Conservation (phyloP, 1,140 invertebrate species). For the Conus betulinus region DNA sequence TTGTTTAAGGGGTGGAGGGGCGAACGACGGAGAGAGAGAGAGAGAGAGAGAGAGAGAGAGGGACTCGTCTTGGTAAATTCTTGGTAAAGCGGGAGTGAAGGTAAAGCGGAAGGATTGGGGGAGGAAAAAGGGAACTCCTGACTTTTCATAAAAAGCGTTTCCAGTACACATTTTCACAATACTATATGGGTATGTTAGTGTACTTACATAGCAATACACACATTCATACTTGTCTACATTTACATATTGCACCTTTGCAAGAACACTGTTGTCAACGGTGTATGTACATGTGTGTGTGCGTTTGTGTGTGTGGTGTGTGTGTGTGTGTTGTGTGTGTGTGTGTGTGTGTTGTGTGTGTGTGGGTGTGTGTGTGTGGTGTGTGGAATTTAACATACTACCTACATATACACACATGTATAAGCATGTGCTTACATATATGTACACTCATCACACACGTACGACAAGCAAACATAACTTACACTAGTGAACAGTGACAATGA, state of each 20-base stretch:
- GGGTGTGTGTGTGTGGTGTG: too few relatives aligned
- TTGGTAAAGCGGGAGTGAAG: neutral
- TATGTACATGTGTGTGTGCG: neutral
- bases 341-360: slow-evolving; percentile 14
- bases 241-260: too few relatives aligned
- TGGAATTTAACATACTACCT: too few relatives aligned
- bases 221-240: neutral
- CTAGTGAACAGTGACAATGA: too few relatives aligned
- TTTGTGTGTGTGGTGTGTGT: slow-evolving; percentile 5
- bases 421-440: slow-evolving; percentile 14
- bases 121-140: neutral
- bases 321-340: slow-evolving; percentile 9
- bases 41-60: slow-evolving; percentile 17
- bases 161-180: neutral
- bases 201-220: too few relatives aligned
- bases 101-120: neutral
- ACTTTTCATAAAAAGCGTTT: neutral
- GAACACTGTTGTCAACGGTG: too few relatives aligned
- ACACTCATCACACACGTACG: slow-evolving; percentile 17
- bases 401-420: slow-evolving; percentile 29
- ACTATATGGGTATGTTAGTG: neutral
- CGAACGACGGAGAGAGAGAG: slow-evolving; percentile 4
- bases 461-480: slow-evolving; percentile 28
- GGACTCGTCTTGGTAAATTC: too few relatives aligned
- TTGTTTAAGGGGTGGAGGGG: too few relatives aligned